Evolutionary conservation across 2,797 vertebrate genomes (phyloP), one percentile per base, ranked within the genome.

Genomic region (Micromesistius poutassou): DNA sequence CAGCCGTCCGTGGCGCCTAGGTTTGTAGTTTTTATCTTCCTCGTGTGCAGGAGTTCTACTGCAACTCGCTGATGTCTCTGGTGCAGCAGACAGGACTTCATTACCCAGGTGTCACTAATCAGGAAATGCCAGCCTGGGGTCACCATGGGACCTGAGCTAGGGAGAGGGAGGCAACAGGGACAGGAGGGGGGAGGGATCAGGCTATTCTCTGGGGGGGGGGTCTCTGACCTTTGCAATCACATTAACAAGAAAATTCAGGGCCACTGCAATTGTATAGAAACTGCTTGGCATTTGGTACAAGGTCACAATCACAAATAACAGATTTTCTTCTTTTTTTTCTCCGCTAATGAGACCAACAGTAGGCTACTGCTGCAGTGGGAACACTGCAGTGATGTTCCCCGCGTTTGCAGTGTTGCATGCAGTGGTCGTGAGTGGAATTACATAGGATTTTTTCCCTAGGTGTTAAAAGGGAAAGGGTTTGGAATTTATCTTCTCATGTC

Each of bases 181-280:
- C 16, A 16, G 42, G 42, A 16, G 42, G 71, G 46, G 66, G 13
- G 19, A 30, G 55, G 28, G 8, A 55, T 74, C 74, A 75, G 12
- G 36, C 30, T 73, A 35, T 68, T 70, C 74, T 72, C 76, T n/a
- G 68, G 62, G 50, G 74, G 68, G 62, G 50, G 74, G 40, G 42
- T 35, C 50, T 22, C 71, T 80, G 78, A 80, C 78, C 79, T 78
- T 83, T 83, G 74, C 62, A 36, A 74, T 74, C 50, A 62, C 38
- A 72, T 73, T 80, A 80, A 80, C 31, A 38, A 42, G 76, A 77
- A 13, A 76, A n/a, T 73, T 12, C 13, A 70, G 62, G 35, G n/a
- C 10, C 16, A 16, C 13, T 13, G 42, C 42, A 2, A 16, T 55
- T 55, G 50, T 14, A 46, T 46, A 13, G 42, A 46, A 16, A 46